Evolutionary conservation across 2,888 invertebrate genomes (phyloP).

Genomic region (Pecten maximus): DNA sequence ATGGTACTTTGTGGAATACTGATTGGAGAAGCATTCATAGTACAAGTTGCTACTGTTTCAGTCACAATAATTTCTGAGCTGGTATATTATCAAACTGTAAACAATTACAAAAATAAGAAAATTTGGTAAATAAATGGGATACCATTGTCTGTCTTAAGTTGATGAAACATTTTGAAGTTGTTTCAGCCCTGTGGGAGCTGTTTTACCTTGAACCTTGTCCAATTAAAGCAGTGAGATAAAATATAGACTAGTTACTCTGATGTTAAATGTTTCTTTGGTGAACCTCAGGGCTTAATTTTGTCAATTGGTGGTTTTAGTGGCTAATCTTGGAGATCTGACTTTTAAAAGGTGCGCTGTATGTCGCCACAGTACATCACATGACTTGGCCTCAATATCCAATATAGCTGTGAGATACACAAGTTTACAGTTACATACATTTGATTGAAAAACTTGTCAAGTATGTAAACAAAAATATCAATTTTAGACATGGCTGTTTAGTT

Average conservation of each 20-base stretch:
- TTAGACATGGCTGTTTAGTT: neutral
- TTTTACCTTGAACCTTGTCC: neutral
- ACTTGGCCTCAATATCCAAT: neutral
- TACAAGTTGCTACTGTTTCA: too few relatives aligned
- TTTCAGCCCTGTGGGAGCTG: too few relatives aligned
- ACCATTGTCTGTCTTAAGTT: too few relatives aligned
- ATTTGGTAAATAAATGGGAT: too few relatives aligned
- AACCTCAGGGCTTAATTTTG: slow-evolving; percentile 6
- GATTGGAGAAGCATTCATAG: too few relatives aligned
- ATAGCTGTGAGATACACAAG: neutral
- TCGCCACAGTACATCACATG: neutral
- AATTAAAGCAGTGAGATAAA: neutral
- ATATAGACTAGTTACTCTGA: neutral
- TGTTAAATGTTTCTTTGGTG: slow-evolving; percentile 24
- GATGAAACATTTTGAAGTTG: too few relatives aligned
- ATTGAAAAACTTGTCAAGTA: neutral
- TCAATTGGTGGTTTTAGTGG: slow-evolving; percentile 18
- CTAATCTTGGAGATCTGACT: neutral
- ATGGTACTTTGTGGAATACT: too few relatives aligned
- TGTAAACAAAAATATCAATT: slow-evolving; percentile 20
- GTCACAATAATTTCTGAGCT: too few relatives aligned
- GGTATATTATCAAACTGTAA: too few relatives aligned
- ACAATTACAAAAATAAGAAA: too few relatives aligned
- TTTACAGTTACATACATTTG: neutral
- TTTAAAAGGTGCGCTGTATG: neutral